Conservation (phyloP, 2,888 invertebrate species). For the Drosophila setosimentum region DNA sequence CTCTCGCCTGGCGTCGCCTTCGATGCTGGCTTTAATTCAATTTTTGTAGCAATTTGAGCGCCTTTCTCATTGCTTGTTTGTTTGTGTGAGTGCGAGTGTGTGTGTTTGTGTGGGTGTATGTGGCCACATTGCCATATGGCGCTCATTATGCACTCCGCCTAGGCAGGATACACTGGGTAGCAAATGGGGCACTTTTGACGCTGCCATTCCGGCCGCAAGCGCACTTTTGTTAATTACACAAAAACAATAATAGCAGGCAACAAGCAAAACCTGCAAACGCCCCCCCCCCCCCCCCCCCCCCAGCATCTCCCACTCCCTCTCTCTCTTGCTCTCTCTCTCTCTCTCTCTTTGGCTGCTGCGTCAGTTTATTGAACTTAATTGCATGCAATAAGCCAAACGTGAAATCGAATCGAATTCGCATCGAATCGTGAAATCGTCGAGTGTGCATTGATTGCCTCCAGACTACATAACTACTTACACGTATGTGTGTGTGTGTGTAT, state of each 20-base stretch:
- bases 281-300: background rate
- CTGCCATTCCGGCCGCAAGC: conserved; percentile 55
- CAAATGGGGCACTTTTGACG: conserved; percentile 23
- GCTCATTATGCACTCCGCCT: conserved; percentile 54
- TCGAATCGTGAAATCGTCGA: conserved; percentile 27
- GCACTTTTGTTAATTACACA: conserved; percentile 78
- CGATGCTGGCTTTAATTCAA: conserved; percentile 48
- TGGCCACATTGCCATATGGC: conserved; percentile 61
- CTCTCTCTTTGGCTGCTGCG: conserved; percentile 27
- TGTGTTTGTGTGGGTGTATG: conserved; percentile 5
- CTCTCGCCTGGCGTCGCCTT: background rate
- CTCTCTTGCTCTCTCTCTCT: background rate
- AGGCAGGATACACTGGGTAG: conserved; percentile 11
- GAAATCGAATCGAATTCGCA: conserved; percentile 46
- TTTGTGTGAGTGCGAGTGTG: conserved; percentile 4
- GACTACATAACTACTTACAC: conserved; percentile 30
- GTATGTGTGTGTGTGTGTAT: conserved; percentile 1
- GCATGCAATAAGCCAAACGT: conserved; percentile 76
- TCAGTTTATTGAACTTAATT: conserved; percentile 78
- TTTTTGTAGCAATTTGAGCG: conserved; percentile 45
- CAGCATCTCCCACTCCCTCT: background rate
- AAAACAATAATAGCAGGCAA: conserved; percentile 55
- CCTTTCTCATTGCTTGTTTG: conserved; percentile 5
- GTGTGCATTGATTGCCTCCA: conserved; percentile 48
- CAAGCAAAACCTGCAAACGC: background rate